phyloP scores from a whole-genome alignment of 2,888 invertebrate genomes.

The Macropis europaea region DNA sequence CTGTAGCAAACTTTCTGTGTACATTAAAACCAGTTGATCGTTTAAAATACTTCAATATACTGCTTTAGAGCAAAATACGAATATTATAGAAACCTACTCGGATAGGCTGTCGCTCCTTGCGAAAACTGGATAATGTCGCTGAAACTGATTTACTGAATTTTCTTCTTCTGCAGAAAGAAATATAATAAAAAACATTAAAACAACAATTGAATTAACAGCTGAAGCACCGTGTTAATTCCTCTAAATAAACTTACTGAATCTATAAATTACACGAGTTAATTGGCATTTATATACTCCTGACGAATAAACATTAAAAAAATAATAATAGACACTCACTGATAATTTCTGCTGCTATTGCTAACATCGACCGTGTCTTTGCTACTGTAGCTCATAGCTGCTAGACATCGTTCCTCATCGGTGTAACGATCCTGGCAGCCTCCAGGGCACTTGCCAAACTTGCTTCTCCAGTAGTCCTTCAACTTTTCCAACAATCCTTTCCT shows the following conservation, averaged over 20 bases:
- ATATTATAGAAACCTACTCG: conserved; percentile 41
- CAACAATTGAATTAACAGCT: neutral
- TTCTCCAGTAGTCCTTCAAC: conserved; percentile 61
- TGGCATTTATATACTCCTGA: neutral
- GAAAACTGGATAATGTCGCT: conserved; percentile 52
- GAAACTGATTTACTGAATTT: conserved; percentile 59
- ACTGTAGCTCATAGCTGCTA: conserved; percentile 69
- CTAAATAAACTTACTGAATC: no score
- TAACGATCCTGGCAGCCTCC: conserved; percentile 53
- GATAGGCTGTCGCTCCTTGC: conserved; percentile 50
- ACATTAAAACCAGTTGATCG: neutral
- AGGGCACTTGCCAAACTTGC: conserved; percentile 58
- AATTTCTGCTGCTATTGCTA: conserved; percentile 47
- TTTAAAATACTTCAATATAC: neutral
- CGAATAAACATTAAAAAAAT: neutral
- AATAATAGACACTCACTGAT: conserved; percentile 51
- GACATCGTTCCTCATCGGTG: conserved; percentile 69
- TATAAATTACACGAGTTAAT: no score
- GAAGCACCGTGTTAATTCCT: no score
- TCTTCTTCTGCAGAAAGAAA: conserved; percentile 42
- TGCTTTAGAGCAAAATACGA: neutral
- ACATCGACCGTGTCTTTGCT: conserved; percentile 63
- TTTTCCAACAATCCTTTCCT: conserved; percentile 48
- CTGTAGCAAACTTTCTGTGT: conserved; percentile 53
- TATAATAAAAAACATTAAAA: neutral